phyloP scores from a whole-genome alignment of 2,113 vertebrate genomes.

The Bothrops jararaca region DNA sequence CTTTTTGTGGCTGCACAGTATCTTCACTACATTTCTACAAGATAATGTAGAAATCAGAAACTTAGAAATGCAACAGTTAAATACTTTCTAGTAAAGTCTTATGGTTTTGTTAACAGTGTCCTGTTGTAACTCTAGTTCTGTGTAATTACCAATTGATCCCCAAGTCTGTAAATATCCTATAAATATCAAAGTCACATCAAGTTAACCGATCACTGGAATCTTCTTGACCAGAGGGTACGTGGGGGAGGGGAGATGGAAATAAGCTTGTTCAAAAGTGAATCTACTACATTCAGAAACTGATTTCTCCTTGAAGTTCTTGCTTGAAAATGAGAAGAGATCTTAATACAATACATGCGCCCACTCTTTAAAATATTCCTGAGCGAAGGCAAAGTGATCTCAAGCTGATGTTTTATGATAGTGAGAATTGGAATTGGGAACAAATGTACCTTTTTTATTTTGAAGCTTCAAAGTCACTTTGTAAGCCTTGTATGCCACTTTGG shows the following conservation, averaged over 20 bases:
- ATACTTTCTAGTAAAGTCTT: constrained; percentile 57
- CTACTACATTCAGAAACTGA: not conserved
- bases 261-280: not conserved
- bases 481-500: not conserved
- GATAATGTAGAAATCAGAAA: constrained; percentile 67
- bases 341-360: not conserved
- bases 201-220: not conserved
- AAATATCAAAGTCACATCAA: not conserved
- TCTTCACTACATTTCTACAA: not conserved
- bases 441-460: not conserved
- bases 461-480: not conserved
- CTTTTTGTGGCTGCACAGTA: not conserved
- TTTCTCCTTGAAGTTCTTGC: not conserved
- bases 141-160: not conserved
- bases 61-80: constrained; percentile 61
- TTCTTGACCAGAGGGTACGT: not conserved
- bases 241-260: not conserved
- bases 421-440: not conserved
- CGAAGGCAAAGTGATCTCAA: not conserved
- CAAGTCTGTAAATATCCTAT: not conserved
- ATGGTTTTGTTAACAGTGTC: constrained; percentile 51
- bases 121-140: constrained; percentile 17
- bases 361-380: not conserved
- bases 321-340: not conserved
- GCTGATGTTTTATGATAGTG: not conserved